Percentiles rank a stretch among this genome's conserved stretches.
These are phyloP conservation scores for Eilema depressum DNA, from an alignment of 2,888 invertebrate genomes.

Conservation along the genomic window DNA sequence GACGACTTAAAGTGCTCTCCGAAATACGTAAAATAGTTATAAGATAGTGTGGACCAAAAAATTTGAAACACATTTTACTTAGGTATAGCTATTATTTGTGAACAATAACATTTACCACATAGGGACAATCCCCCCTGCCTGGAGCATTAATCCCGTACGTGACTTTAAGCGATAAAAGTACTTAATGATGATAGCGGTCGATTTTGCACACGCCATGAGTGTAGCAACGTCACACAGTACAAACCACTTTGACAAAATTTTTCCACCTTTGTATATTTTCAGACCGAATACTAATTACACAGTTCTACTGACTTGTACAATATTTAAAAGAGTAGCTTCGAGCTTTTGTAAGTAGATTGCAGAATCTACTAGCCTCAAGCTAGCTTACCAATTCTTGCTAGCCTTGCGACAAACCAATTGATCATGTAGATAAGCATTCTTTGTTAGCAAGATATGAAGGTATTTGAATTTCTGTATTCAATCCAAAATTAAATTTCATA, in stretches of 20 bases:
- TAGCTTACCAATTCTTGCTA: background rate
- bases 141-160: conserved; percentile 37
- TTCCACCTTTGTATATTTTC: background rate
- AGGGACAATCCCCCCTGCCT: conserved; percentile 15
- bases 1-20: background rate
- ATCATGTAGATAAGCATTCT: background rate
- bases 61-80: background rate
- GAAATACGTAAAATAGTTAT: background rate
- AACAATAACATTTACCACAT: conserved; percentile 1
- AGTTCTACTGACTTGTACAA: background rate
- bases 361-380: too few relatives aligned
- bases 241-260: conserved; percentile 14
- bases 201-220: conserved; percentile 19
- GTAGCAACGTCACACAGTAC: conserved; percentile 6
- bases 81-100: background rate
- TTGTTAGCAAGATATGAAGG: background rate
- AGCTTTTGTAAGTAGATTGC: background rate
- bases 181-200: conserved; percentile 23
- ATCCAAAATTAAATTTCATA: background rate
- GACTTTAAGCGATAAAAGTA: conserved; percentile 37
- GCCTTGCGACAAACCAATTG: background rate
- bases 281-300: background rate
- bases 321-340: background rate
- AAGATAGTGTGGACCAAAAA: background rate
- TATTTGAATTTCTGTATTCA: background rate